Evolutionary conservation across 2,113 vertebrate genomes (phyloP), one percentile per base, ranked within the genome.

Genomic region (Symphodus melops): DNA sequence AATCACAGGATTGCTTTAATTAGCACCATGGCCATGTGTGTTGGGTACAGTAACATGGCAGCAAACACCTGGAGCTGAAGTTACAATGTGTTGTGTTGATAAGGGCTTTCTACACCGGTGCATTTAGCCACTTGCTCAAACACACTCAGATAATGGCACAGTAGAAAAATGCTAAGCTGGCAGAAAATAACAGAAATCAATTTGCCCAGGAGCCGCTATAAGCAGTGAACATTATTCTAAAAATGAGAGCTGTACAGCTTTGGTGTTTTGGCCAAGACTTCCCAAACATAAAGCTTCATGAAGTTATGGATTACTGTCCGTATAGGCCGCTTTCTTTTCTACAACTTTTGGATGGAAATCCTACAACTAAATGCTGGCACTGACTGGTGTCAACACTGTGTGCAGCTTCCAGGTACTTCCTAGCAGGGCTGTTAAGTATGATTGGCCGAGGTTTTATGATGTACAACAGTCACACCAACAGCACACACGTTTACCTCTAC

Each of bases 1-100:
- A 86, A 93, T 79, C 85, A 79, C 64, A 72, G 84, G 83, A 92
- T 93, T 90, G 89, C 83, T 89, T 91, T 92, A 94, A 93, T 93
- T 93, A 93, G 86, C 85, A 86, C 73, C 81, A 59, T 64, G 61
- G 72, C 67, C 56, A 62, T 73, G 87, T 85, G 89, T 67, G 75
- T 74, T 79, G 57, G 57, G 56, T 84, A 86, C 82, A 90, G 84
- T 86, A 86, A 86, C 85, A 83, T 70, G 75, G 72, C 74, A 78
- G 65, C 25, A 66, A 87, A 88, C 85, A 91, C 86, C 89, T 85
- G 85, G 60, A 83, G 85, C 79, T 77, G 51, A 72, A 81, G 76
- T 85, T 83, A 61, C 70, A 82, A 55, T 82, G 81, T 82, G 70
- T 85, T 83, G 58, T 67, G 60, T 66, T 82, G 86, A 88, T 79